Evolutionary conservation across 35 echinoderm and acorn worm species (phyloP), one percentile per base, ranked within the genome.

Genomic region (Diadema setosum): DNA sequence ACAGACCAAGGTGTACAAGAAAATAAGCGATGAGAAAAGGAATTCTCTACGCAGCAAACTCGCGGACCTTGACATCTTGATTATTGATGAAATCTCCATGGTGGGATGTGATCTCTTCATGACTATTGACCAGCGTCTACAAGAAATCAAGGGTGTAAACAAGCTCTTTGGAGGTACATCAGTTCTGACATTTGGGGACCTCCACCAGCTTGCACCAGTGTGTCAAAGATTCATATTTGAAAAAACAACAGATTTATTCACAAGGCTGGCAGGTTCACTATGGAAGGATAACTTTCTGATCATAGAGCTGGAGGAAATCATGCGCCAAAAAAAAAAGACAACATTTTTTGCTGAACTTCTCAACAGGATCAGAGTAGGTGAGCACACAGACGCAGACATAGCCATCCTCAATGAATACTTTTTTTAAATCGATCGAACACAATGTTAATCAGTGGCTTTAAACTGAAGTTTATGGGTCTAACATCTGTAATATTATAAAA

Each of bases 71-170:
- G 18, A 90, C 21, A 17, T 94, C 36, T 50, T 94, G 5, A 86
- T 89, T 43, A 90, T 94, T 39, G 92, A 94, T 90, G 87, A 94
- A 58, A 90, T 90, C 21, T 90, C 92, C 45, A 90, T 94, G 92
- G 92, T 94, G 5, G 56, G 44, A 27, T 50, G 49, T 3, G 81
- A 94, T 3, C 34, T 85, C 21, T 52, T 90, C 15, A 58, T 39
- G 43, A 75, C 88, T 80, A 88, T 93, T 70, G 58, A 83, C 45
- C 39, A 81, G 25, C 55, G 81, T 45, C 46, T 88, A 75, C 85
- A 83, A 17, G 75, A 88, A 87, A 93, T 88, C 5, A 75, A 88
- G 32, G 35, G 27, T 39, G 46, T 26, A 21, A 5, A 23, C 80
- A 36, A 43, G 58, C 5, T 49, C 7, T 94, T 94, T 84, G 92